Base-by-base conservation (phyloP, 2,113 vertebrate species). In the Dasyurus viverrinus region DNA sequence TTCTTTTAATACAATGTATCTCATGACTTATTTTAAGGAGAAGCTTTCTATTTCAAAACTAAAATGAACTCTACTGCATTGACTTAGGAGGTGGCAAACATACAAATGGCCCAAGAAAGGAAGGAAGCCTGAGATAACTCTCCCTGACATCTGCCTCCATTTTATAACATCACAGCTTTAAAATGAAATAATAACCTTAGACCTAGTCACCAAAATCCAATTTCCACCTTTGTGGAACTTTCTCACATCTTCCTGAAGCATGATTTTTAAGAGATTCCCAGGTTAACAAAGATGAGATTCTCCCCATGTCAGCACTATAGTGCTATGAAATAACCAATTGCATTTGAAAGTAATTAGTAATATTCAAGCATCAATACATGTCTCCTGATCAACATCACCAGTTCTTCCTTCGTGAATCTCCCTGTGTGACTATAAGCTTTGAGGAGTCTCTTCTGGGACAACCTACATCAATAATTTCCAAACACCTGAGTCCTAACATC, bases 201-300 rank as follows among this genome's bases (percentile, higher is more conserved):
- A 91, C 5, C 36, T 7, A n/a, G 53, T 46, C 50, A 36, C 2
- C n/a, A 52, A 96, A 92, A 94, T 92, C 46, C 93, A 76, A 95
- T 97, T 96, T 93, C 93, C 54, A 93, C 68, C 93, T 92, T 91
- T 46, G 94, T 54, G 54, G 95, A 96, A 92, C 36, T 94, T 92
- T 94, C 89, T 95, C 89, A 95, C 55, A 89, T 12, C 24, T 95
- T 84, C 90, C 50, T 93, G 95, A 42, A 94, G 8, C 54, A 95
- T 84, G 47, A 91, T 50, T 94, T 90, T 93, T 48, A 76, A 93
- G 93, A 97, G 92, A 57, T 42, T 14, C 84, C 93, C 53, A 94
- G 48, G 11, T 30, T 93, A 60, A 42, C 42, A 42, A 91, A 48
- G 91, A 91, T 95, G 94, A 93, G 90, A 19, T 53, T 57, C 52